These are phyloP conservation scores for Penaeus chinensis DNA, from an alignment of 1,140 invertebrate species.

Conservation along the genomic window DNA sequence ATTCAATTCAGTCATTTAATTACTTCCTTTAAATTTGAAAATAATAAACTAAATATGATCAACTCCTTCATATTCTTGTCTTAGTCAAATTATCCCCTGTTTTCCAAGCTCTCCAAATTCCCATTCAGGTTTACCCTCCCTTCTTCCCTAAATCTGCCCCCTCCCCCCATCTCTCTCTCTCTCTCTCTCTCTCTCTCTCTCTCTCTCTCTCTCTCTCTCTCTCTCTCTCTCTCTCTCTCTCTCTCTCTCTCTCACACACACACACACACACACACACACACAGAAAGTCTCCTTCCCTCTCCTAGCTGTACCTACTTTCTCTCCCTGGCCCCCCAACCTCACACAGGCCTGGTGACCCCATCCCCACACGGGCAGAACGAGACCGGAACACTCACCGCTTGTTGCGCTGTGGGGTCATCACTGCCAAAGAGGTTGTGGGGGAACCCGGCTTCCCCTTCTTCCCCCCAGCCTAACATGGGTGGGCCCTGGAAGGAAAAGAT, in stretches of 20 bases:
- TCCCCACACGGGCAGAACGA: conserved; percentile 20
- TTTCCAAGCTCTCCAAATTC: background rate
- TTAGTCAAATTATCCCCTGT: too few relatives aligned
- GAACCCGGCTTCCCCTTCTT: conserved; percentile 52
- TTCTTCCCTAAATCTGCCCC: background rate
- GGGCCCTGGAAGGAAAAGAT: conserved; percentile 24
- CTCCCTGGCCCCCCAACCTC: background rate
- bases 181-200: background rate
- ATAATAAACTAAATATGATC: too few relatives aligned
- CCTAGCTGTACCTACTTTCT: background rate
- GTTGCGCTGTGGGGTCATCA: conserved; percentile 47
- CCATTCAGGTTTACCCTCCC: too few relatives aligned
- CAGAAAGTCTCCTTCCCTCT: background rate
- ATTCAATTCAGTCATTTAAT: too few relatives aligned
- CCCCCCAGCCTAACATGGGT: conserved; percentile 53
- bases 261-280: too few relatives aligned
- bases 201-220: background rate
- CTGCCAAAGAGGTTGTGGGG: conserved; percentile 56
- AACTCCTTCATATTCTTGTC: too few relatives aligned
- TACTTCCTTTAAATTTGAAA: too few relatives aligned
- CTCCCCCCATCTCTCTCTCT: background rate
- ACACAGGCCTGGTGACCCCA: background rate
- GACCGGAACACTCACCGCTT: conserved; percentile 58
- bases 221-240: background rate
- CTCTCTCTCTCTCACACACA: too few relatives aligned